Percentiles rank a stretch among this genome's conserved stretches.
phyloP scores from a whole-genome alignment of 92 coral and sea anemone species.

The Scolanthus callimorphus region DNA sequence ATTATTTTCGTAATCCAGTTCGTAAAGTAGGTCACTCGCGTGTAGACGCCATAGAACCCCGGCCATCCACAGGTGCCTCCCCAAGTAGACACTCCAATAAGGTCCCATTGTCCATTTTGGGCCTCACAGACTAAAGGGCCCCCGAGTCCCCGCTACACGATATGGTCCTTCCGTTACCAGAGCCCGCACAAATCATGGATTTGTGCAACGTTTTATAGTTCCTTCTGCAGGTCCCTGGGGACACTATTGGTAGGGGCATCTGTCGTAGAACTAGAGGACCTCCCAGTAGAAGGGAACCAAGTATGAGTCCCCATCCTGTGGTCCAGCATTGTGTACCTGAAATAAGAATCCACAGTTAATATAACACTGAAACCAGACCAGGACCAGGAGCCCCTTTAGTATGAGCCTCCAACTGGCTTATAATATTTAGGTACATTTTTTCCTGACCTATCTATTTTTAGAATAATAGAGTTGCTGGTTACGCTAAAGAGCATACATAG shows the following conservation, averaged over 20 bases:
- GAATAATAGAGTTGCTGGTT: too few relatives aligned
- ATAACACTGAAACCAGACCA: too few relatives aligned
- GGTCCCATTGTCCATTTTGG: constrained; percentile 22
- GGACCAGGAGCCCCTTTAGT: too few relatives aligned
- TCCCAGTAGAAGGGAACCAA: not conserved
- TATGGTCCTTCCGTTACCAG: constrained; percentile 3
- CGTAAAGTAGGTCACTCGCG: constrained; percentile 12
- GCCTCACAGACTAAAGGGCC: constrained; percentile 21
- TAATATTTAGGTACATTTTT: too few relatives aligned
- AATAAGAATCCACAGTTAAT: too few relatives aligned
- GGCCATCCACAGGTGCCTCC: constrained; percentile 29
- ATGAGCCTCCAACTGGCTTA: too few relatives aligned
- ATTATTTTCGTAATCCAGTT: constrained; percentile 9
- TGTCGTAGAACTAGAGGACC: constrained; percentile 11
- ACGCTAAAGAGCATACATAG: too few relatives aligned
- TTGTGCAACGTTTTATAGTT: constrained; percentile 4
- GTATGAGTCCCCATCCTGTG: constrained; percentile 46
- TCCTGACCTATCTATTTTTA: too few relatives aligned
- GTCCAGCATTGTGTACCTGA: constrained; percentile 35
- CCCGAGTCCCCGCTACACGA: constrained; percentile 36
- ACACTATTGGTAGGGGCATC: constrained; percentile 18
- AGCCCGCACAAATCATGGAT: constrained; percentile 34
- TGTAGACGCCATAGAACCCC: constrained; percentile 11
- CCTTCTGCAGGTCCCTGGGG: constrained; percentile 7
- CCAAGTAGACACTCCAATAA: constrained; percentile 17